Evolutionary conservation across 1,140 invertebrate species (phyloP), one percentile per base, ranked within the genome.

Genomic region (Phthorimaea operculella): DNA sequence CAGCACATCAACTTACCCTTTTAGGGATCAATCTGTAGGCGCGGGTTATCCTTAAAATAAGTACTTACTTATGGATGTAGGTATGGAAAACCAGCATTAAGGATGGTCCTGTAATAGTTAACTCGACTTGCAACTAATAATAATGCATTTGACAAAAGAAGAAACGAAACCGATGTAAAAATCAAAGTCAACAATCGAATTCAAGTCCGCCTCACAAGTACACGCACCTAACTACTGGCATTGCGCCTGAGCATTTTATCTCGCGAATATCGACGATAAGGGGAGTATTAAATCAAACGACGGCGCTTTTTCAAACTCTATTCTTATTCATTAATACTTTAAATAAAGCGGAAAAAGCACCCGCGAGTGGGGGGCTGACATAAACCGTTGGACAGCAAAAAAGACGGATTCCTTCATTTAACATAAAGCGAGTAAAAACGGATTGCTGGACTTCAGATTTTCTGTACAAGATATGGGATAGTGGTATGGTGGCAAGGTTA

Each of bases 321-420:
- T 77, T 78, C 61, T 74, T 78, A 80, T 80, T 80, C 74, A 80
- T 78, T 77, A 72, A 80, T 66, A 54, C 77, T 76, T 76, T 68
- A 76, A 76, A 78, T 80, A 76, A 77, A 73, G 59, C 49, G 69
- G 72, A 76, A 78, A 80, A 78, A 76, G 70, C 42, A 21, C 49
- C 52, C 33, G 56, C 71, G 58, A 72, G 73, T 76, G 72, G 74
- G 74, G 75, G 76, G 71, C 58, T 79, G 74, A 79, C 78, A 77
- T 81, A 79, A 79, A 81, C 63, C 67, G 68, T 66, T 58, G 12
- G 36, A 14, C 15, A 21, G 52, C 60, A 81, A 81, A 81, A 28
- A 81, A 72, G 57, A 55, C 8, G 62, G 55, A 75, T 70, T 70
- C 62, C 55, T 50, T 21, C 55, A 45, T 68, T 69, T 70, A 74